Percentiles rank a stretch among this genome's conserved stretches.
Evolutionary conservation across 2,797 vertebrate species (phyloP).

Genomic region (Acomys russatus): DNA sequence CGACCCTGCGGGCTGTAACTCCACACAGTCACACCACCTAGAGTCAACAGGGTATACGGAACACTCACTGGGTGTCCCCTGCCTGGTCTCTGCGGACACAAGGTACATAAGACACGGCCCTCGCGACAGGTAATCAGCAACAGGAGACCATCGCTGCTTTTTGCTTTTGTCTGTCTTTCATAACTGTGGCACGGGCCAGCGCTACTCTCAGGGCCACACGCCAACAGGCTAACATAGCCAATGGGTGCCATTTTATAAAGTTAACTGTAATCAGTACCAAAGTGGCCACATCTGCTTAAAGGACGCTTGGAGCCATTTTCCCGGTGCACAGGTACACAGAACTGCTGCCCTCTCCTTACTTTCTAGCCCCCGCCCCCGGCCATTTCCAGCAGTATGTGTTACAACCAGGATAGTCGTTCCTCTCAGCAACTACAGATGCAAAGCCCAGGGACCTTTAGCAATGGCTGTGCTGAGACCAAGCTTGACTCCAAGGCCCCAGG

Average conservation of each 20-base stretch:
- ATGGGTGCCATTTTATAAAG: neutral
- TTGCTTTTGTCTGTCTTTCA: neutral
- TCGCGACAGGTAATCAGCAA: neutral
- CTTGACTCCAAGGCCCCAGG: neutral
- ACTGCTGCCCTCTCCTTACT: neutral
- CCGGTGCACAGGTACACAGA: neutral
- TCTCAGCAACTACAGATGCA: neutral
- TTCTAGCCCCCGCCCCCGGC: no score
- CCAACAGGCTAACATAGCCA: neutral
- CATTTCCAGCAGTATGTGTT: neutral
- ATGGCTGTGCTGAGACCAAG: neutral
- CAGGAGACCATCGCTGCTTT: neutral
- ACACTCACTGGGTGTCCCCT: accelerated
- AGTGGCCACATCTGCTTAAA: neutral
- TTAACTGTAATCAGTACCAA: neutral
- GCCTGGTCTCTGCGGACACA: neutral
- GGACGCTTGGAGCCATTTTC: neutral
- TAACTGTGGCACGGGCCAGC: neutral
- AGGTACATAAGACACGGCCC: neutral
- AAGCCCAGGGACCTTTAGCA: neutral
- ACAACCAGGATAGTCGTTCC: no score
- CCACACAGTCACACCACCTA: neutral
- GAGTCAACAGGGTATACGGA: neutral
- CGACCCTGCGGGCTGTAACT: neutral
- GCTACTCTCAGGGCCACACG: neutral